These are phyloP conservation scores for Sebastes nivosus DNA, from an alignment of 2,797 vertebrate species.

Conservation along the genomic window DNA sequence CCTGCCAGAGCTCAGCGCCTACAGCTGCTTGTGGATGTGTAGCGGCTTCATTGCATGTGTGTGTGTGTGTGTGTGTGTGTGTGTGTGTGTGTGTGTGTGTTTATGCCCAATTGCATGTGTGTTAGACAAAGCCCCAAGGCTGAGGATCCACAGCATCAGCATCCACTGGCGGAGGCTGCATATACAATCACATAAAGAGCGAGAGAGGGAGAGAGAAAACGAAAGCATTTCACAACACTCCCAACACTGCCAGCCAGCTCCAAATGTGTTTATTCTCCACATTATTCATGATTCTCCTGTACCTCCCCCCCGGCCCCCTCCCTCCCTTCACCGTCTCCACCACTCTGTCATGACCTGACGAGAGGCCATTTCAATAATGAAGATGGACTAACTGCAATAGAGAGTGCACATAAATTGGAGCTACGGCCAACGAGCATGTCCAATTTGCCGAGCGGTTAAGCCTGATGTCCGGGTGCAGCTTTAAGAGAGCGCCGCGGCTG, in stretches of 20 bases:
- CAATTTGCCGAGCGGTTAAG: constrained; percentile 82
- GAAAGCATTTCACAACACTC: constrained; percentile 68
- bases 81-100: constrained; percentile 28
- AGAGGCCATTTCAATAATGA: constrained; percentile 81
- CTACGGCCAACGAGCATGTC: constrained; percentile 81
- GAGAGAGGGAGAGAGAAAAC: constrained; percentile 32
- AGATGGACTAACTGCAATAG: constrained; percentile 82
- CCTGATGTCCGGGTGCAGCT: constrained; percentile 73
- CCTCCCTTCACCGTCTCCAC: constrained; percentile 57
- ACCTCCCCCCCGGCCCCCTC: background rate
- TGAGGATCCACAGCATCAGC: constrained; percentile 71
- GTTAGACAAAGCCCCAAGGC: constrained; percentile 73
- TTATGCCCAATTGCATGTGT: constrained; percentile 60
- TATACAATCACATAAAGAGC: constrained; percentile 60
- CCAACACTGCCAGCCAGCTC: constrained; percentile 57
- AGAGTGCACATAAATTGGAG: constrained; percentile 79
- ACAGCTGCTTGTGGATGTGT: constrained; percentile 48
- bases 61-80: constrained; percentile 23
- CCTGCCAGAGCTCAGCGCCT: constrained; percentile 59
- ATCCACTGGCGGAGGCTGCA: constrained; percentile 67
- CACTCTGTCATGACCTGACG: constrained; percentile 73
- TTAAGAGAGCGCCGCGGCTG: constrained; percentile 59
- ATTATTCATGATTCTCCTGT: constrained; percentile 76
- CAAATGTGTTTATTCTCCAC: constrained; percentile 76
- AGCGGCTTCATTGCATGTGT: constrained; percentile 8